Evolutionary conservation across 92 coral and sea anemone species (phyloP), one percentile per base, ranked within the genome.

Genomic region (Galaxea fascicularis): DNA sequence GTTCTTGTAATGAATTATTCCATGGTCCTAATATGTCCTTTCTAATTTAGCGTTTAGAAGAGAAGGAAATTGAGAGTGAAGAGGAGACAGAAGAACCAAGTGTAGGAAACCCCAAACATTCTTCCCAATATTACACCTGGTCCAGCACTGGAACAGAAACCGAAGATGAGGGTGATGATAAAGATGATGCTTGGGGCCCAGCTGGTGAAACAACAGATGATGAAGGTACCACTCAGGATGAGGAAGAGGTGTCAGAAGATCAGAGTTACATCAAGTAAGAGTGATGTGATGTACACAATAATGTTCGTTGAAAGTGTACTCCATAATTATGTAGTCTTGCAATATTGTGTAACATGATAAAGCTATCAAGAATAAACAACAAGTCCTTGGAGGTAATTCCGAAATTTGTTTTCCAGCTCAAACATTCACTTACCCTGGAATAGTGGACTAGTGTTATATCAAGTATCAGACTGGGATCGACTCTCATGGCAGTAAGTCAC

Each of bases 101-200:
- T 10, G 6, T n/a, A 4, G 26, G 59, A 28, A 28, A 30, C 12
- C 21, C 66, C 53, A 77, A 60, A 7, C 71, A 77, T 21, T 20
- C 24, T 1, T 31, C 72, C 12, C 24, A 59, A 10, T 77, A 77
- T 30, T 77, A 31, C n/a, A 20, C 52, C 82, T 77, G 71, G 82
- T 59, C 71, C 53, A 77, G 51, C 18, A 77, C 82, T 59, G 82
- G 82, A 1, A 77, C 82, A 58, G 82, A 77, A 6, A 77, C 82
- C 1, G 82, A 77, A 29, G 70, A 77, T 59, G 82, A 77, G 22
- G 49, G 47, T 30, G 72, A 6, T 5, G 52, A 24, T 27, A 24
- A 76, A 65, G 81, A 54, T 57, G 68, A 77, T 4, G 71, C 59
- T 14, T 77, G 71, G 47, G 22, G 21, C 9, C 72, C 46, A 66